Percentiles rank a stretch among this genome's conserved stretches.
Conservation (phyloP, 2,888 invertebrate genomes). For the Caenorhabditis sp. region DNA sequence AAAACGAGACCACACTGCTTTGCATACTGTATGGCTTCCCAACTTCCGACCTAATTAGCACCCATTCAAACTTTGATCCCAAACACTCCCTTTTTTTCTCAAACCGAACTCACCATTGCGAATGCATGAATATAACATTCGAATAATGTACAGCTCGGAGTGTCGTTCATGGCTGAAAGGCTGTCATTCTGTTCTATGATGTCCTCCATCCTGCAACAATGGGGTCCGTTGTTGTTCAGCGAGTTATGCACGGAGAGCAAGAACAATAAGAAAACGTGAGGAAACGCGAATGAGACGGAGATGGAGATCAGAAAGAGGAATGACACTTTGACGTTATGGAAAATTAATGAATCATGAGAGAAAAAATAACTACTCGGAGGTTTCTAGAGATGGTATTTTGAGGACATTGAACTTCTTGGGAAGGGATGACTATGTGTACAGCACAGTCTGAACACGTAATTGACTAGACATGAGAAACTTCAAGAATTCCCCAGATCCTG, state of each 20-base stretch:
- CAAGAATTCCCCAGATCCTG: constrained; percentile 6
- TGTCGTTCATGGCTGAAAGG: constrained; percentile 37
- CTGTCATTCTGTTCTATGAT: constrained; percentile 40
- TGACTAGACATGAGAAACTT: constrained; percentile 16
- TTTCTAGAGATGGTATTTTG: constrained; percentile 3
- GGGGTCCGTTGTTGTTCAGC: constrained; percentile 14
- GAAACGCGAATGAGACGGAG: constrained; percentile 14
- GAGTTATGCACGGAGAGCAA: neutral
- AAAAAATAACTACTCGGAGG: constrained; percentile 16
- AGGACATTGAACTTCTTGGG: neutral
- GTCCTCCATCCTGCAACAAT: constrained; percentile 54
- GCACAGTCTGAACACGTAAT: constrained; percentile 5
- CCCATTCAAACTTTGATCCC: constrained; percentile 19
- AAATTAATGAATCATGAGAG: constrained; percentile 42
- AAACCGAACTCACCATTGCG: constrained; percentile 57
- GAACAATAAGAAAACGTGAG: constrained; percentile 34
- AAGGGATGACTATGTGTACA: neutral
- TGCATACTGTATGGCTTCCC: constrained; percentile 10
- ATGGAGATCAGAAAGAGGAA: constrained; percentile 15
- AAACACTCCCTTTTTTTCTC: neutral
- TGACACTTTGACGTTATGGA: constrained; percentile 43
- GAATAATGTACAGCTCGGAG: constrained; percentile 59
- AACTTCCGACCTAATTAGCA: neutral
- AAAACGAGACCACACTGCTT: neutral
- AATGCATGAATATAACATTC: constrained; percentile 71